phyloP scores from a whole-genome alignment of 2,113 vertebrate genomes.

The Ammodytes dubius region DNA sequence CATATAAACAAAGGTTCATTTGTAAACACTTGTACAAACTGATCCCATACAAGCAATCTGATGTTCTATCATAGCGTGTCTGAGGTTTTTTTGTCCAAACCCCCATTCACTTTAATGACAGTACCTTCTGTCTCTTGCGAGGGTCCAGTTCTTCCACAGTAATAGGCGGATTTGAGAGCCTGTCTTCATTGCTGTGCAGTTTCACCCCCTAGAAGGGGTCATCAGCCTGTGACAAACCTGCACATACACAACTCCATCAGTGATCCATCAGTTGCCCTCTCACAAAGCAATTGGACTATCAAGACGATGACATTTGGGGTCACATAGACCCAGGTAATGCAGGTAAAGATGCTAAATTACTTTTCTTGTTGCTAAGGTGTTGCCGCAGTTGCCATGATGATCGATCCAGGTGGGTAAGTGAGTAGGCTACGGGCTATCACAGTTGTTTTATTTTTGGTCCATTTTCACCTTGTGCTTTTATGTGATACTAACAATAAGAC shows the following conservation, averaged over 20 bases:
- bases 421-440: no score
- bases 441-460: not conserved
- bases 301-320: not conserved
- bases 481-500: no score
- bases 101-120: not conserved
- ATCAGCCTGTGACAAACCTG: conserved; percentile 71
- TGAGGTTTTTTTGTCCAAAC: not conserved
- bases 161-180: conserved; percentile 90
- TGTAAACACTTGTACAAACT: not conserved
- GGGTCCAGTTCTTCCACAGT: conserved; percentile 99
- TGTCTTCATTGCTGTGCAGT: conserved; percentile 86
- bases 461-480: not conserved
- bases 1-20: not conserved
- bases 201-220: conserved; percentile 73
- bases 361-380: no score
- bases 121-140: conserved; percentile 96
- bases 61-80: not conserved
- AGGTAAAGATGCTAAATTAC: no score
- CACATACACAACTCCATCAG: conserved; percentile 31
- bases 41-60: not conserved
- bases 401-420: no score
- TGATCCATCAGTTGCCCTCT: not conserved
- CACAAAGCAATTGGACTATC: not conserved
- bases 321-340: not conserved
- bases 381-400: no score